phyloP scores from a whole-genome alignment of 2,888 invertebrate genomes.

The Hyposoter dolosus region DNA sequence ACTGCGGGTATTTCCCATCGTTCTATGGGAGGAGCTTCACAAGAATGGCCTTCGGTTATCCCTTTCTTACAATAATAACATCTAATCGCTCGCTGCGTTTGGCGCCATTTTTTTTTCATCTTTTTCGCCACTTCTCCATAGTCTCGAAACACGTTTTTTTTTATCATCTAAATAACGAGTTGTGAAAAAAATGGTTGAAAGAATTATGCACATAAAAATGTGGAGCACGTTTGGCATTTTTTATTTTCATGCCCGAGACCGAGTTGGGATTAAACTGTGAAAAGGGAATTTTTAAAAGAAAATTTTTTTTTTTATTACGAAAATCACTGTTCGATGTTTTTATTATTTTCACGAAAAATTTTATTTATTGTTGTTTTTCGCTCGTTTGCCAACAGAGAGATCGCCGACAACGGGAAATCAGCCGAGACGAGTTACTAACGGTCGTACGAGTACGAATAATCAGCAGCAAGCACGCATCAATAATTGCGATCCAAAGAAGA shows the following conservation, averaged over 20 bases:
- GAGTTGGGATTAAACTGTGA: background rate
- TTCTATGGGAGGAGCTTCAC: background rate
- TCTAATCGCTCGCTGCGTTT: slow-evolving; percentile 19
- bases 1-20: background rate
- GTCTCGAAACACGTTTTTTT: background rate
- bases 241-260: background rate
- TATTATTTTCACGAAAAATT: background rate
- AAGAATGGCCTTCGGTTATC: slow-evolving; percentile 4
- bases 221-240: background rate
- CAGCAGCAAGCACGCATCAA: slow-evolving; percentile 77
- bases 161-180: background rate
- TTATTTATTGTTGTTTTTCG: slow-evolving; percentile 7
- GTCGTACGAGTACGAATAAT: slow-evolving; percentile 72
- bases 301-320: background rate
- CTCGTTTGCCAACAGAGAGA: slow-evolving; percentile 75
- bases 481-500: slow-evolving; percentile 81
- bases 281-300: background rate
- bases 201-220: background rate
- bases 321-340: background rate
- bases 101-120: slow-evolving; percentile 13
- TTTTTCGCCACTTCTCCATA: background rate
- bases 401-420: slow-evolving; percentile 79
- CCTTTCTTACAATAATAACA: background rate
- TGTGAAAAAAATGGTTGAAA: background rate
- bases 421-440: slow-evolving; percentile 79